Conservation (phyloP, 2,888 invertebrate genomes). For the Erpobdella octoculata region DNA sequence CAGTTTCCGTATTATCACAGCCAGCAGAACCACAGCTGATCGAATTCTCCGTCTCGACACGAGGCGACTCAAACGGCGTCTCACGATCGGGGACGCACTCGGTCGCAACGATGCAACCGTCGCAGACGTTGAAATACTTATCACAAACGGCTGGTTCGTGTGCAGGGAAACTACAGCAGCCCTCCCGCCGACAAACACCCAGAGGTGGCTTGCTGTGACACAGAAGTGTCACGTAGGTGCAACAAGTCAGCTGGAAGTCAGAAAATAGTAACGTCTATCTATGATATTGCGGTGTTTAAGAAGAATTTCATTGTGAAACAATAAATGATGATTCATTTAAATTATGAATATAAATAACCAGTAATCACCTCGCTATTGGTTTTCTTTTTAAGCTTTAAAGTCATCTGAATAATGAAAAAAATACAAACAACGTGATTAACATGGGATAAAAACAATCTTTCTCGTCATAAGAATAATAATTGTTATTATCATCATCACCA, state of each 20-base stretch:
- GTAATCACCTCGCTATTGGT: conserved; percentile 21
- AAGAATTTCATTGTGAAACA: too few species aligned
- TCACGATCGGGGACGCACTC: conserved; percentile 46
- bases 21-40: not conserved
- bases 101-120: conserved; percentile 39
- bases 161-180: conserved; percentile 59
- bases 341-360: too few species aligned
- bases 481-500: not conserved
- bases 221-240: conserved; percentile 45
- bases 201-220: conserved; percentile 62
- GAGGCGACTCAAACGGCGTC: too few species aligned
- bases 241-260: conserved; percentile 45
- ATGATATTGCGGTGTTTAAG: too few species aligned
- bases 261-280: not conserved
- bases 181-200: conserved; percentile 69
- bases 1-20: conserved; percentile 45
- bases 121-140: conserved; percentile 47
- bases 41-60: too few species aligned
- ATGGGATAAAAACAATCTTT: not conserved
- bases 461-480: conserved; percentile 4
- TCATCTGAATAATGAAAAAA: not conserved
- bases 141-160: conserved; percentile 44
- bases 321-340: too few species aligned
- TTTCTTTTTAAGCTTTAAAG: conserved; percentile 24
- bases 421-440: not conserved